A percentile compares a stretch with the other conserved stretches of the same genome.
Conservation (phyloP, 2,797 vertebrate species). For the Lerista edwardsae region DNA sequence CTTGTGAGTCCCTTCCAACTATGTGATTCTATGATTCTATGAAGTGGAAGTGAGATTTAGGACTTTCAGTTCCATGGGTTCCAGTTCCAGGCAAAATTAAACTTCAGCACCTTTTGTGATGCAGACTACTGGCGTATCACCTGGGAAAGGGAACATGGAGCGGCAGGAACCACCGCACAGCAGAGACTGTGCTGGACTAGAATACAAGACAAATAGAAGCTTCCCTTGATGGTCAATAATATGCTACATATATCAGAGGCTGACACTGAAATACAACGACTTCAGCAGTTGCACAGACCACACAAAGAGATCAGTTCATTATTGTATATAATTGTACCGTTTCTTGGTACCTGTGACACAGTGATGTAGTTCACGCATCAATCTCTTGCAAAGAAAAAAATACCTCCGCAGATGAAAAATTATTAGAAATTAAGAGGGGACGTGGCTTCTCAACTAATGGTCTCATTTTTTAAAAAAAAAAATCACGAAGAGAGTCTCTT, state of each 20-base stretch:
- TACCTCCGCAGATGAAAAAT: conserved; percentile 45
- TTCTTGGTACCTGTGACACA: background rate
- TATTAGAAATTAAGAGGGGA: conserved; percentile 48
- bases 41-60: background rate
- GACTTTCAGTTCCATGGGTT: background rate
- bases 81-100: background rate
- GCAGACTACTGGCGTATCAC: background rate
- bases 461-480: conserved; percentile 53
- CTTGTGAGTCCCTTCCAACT: no score
- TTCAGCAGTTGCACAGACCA: background rate
- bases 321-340: background rate
- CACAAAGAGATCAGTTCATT: background rate
- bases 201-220: background rate
- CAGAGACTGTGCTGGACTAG: background rate
- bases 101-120: background rate
- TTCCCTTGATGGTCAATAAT: conserved; percentile 5
- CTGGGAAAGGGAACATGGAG: background rate
- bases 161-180: background rate
- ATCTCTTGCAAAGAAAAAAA: conserved; percentile 34
- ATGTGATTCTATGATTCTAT: no score
- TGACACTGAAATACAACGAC: background rate
- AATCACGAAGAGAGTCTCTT: conserved; percentile 48
- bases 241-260: background rate
- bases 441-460: conserved; percentile 43
- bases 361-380: conserved; percentile 46